Evolutionary conservation across 2,888 invertebrate genomes (phyloP), one percentile per base, ranked within the genome.

Genomic region (Pheosia gnoma): DNA sequence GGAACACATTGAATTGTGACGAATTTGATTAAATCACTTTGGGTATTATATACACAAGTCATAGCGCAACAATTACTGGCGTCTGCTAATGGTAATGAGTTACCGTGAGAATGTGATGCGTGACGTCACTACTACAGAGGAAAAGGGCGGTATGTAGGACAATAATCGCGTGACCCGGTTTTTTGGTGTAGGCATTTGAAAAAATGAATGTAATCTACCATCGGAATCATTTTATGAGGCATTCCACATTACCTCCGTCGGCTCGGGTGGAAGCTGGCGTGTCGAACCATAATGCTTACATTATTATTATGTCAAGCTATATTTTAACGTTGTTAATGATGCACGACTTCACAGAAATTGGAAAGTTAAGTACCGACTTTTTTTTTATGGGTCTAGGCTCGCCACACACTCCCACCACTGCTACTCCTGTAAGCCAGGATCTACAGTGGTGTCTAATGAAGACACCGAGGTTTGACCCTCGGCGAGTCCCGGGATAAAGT

Each of bases 141-240:
- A 80, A 81, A 76, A 75, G 75, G 75, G 65, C 72, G 70, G 70
- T 76, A 82, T 80, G 73, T 80, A 70, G 77, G 75, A 69, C 79
- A 73, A 66, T 73, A 74, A 71, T 80, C 74, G 74, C 78, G 79
- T 82, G 82, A 82, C 81, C 78, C 67, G 66, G 66, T 71, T 74
- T 63, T 25, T 41, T 49, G 59, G 54, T 58, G 52, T 43, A 66
- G 62, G 60, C 67, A 67, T 63, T 61, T 55, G 58, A 59, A 62
- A 66, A 57, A 63, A 66, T 61, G 52, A 52, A 61, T 49, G 61
- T 58, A 61, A 39, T 52, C 36, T 51, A 59, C 53, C 52, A 59
- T 51, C 49, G 39, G 55, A 55, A 55, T 55, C 55, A 13, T 55
- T 55, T 55, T 13, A 13, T 13, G 38, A 55, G 38, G 39, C 39